Base-by-base conservation (phyloP, 1,140 invertebrate species). In the Drosophila equinoxialis region DNA sequence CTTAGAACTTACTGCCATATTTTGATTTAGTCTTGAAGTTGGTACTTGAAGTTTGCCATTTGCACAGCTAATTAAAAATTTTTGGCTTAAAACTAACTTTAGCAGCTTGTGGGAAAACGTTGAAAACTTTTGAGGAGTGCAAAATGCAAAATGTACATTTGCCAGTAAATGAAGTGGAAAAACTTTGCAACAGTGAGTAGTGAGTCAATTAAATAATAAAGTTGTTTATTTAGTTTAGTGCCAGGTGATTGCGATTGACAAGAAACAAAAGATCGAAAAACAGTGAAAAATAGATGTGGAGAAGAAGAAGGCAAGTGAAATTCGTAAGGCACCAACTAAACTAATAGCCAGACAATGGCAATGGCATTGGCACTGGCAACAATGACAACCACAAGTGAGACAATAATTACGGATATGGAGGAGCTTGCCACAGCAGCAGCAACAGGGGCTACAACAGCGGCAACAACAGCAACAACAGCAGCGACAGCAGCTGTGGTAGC, bases 401-500 rank as follows among this genome's bases (percentile, higher is more conserved):
- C 45, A 48, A 48, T 48, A 10, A 4, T 8, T 6, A 51, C 45
- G 1, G 45, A 51, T 23, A 51, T 51, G 8, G 45, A 51, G 10
- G 45, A 51, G 17, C 17, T 51, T 51, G 45, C 45, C 17, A 51
- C 45, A 23, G 17, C 45, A 51, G 37, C 37, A 7, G 30, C 14
- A 55, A 20, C 65, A 68, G 42, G 58, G 61, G 67, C 17, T 4
- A 39, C 37, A 39, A 13, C 37, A 4, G 37, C 37, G n/a, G 14
- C 30, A 54, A 20, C 65, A 68, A 39, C 63, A 57, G 67, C 17
- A 48, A 26, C 35, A 26, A n/a, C 13, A 65, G 68, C 42, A 26
- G 26, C 41, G 10, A 26, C 63, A 45, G 67, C 64, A 62, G 48
- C 51, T 59, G 6, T 39, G 8, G 13, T 58, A 1, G 55, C 10